Evolutionary conservation across 2,888 invertebrate species (phyloP).

Genomic region (Drepanosiphum platanoidis): DNA sequence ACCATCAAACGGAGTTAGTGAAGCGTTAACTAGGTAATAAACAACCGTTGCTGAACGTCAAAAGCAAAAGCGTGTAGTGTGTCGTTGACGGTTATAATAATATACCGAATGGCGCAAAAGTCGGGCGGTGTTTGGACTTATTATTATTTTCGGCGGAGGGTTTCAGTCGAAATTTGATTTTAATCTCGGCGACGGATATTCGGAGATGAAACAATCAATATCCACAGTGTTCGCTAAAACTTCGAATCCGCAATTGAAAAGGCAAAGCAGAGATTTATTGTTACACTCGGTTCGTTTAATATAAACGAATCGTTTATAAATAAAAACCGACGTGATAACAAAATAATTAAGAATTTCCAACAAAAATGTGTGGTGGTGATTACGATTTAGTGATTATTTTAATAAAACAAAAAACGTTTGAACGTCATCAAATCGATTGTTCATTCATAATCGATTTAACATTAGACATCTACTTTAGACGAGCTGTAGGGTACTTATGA

Average conservation of each 20-base stretch:
- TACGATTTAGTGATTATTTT: too few relatives aligned
- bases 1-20: conserved; percentile 11
- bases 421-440: too few relatives aligned
- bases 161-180: background rate
- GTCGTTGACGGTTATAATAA: conserved; percentile 37
- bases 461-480: too few relatives aligned
- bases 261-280: background rate
- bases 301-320: too few relatives aligned
- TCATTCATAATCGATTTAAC: too few relatives aligned
- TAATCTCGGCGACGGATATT: background rate
- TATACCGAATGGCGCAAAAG: conserved; percentile 30
- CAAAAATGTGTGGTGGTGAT: too few relatives aligned
- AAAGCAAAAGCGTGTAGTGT: conserved; percentile 52
- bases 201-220: background rate
- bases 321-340: too few relatives aligned
- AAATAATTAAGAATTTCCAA: too few relatives aligned
- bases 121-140: background rate
- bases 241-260: background rate
- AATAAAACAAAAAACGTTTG: too few relatives aligned
- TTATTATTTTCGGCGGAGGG: background rate
- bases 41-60: conserved; percentile 45
- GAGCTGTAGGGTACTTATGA: too few relatives aligned
- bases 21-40: conserved; percentile 57
- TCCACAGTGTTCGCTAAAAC: background rate
- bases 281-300: background rate